Evolutionary conservation across 2,797 vertebrate genomes (phyloP).

Genomic region (Numenius phaeopus): DNA sequence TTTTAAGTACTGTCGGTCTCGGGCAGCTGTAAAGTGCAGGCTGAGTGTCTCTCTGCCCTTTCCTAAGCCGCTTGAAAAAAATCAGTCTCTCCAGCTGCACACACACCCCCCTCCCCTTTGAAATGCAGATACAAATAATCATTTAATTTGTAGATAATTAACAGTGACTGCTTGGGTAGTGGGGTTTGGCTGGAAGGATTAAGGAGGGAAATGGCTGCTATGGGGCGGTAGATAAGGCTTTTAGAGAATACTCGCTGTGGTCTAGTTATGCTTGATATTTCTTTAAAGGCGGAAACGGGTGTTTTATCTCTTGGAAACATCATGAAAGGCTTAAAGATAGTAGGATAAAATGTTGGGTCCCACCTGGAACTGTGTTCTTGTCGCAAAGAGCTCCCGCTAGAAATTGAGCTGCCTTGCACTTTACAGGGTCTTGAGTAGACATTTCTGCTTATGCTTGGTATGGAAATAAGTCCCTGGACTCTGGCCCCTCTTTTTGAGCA

Average conservation of each 20-base stretch:
- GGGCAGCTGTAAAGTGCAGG: background rate
- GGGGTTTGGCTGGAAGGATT: conserved; percentile 21
- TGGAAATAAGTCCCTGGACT: background rate
- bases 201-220: background rate
- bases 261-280: background rate
- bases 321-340: conserved; percentile 16
- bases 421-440: background rate
- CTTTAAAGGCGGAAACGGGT: background rate
- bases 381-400: background rate
- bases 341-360: background rate
- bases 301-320: conserved; percentile 47
- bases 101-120: background rate
- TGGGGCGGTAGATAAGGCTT: conserved; percentile 16
- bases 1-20: background rate
- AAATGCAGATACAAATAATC: conserved; percentile 28
- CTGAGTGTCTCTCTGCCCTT: background rate
- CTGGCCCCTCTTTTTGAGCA: background rate
- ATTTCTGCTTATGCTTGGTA: background rate
- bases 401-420: background rate
- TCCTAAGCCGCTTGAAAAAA: background rate
- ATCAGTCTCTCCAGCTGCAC: background rate
- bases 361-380: background rate
- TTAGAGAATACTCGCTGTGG: background rate
- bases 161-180: background rate
- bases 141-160: conserved; percentile 53